Percentiles rank a stretch among this genome's conserved stretches.
These are phyloP conservation scores for Heliconius hermathena DNA, from an alignment of 1,140 invertebrate genomes.

Conservation along the genomic window DNA sequence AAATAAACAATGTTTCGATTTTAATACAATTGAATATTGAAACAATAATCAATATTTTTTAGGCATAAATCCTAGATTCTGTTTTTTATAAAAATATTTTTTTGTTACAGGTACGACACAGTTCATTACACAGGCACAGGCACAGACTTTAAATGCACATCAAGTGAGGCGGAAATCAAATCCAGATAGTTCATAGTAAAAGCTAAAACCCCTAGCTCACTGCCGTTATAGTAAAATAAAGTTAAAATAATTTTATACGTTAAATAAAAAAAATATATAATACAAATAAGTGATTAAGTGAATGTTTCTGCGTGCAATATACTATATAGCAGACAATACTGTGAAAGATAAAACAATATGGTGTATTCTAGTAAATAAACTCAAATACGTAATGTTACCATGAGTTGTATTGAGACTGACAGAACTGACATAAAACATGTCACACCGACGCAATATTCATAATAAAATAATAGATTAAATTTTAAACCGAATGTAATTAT, in stretches of 20 bases:
- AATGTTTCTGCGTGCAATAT: slow-evolving; percentile 41
- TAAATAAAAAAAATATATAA: slow-evolving; percentile 52
- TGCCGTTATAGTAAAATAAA: slow-evolving; percentile 60
- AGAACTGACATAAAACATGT: slow-evolving; percentile 1
- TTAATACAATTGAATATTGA: too few relatives aligned
- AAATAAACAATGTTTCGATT: too few relatives aligned
- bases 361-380: slow-evolving; percentile 21
- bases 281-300: slow-evolving; percentile 34
- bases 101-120: slow-evolving; percentile 64
- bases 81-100: not conserved
- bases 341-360: slow-evolving; percentile 17
- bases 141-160: slow-evolving; percentile 63
- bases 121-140: slow-evolving; percentile 70
- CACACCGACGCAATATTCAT: not conserved
- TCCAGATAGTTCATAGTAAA: slow-evolving; percentile 75
- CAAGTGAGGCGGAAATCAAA: slow-evolving; percentile 76
- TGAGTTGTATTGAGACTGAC: slow-evolving; percentile 42
- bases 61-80: not conserved
- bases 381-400: slow-evolving; percentile 39
- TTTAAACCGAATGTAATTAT: not conserved
- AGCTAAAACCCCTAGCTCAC: slow-evolving; percentile 45
- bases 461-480: not conserved
- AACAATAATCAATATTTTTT: too few relatives aligned
- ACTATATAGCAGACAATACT: slow-evolving; percentile 20
- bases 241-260: slow-evolving; percentile 54